Evolutionary conservation across 2,888 invertebrate species (phyloP).

Genomic region (Hemistola chrysoprasaria): DNA sequence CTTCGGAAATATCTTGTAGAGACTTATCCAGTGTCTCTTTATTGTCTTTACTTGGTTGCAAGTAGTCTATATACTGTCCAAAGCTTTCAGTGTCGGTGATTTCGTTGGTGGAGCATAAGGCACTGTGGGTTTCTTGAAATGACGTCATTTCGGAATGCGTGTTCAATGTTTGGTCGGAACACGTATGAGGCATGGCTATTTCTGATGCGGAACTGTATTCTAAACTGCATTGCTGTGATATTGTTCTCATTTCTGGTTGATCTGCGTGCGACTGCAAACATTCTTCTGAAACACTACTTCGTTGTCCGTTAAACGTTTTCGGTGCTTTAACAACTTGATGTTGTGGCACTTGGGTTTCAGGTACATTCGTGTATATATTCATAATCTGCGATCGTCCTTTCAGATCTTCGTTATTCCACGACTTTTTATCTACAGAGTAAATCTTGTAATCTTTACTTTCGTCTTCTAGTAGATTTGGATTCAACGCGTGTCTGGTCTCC

Average conservation of each 20-base stretch:
- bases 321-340: slow-evolving; percentile 76
- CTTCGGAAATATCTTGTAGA: slow-evolving; percentile 72
- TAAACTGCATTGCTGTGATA: slow-evolving; percentile 87
- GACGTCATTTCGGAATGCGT: slow-evolving; percentile 76
- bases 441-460: slow-evolving; percentile 82
- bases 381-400: slow-evolving; percentile 71
- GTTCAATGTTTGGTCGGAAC: slow-evolving; percentile 75
- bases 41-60: slow-evolving; percentile 67
- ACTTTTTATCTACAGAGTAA: slow-evolving; percentile 62
- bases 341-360: slow-evolving; percentile 83
- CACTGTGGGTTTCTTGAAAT: slow-evolving; percentile 73
- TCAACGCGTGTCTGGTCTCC: slow-evolving; percentile 78
- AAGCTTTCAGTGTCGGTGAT: slow-evolving; percentile 78
- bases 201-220: slow-evolving; percentile 85
- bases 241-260: slow-evolving; percentile 82
- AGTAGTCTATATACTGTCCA: slow-evolving; percentile 73
- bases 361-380: slow-evolving; percentile 85
- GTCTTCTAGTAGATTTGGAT: slow-evolving; percentile 85
- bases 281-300: slow-evolving; percentile 72
- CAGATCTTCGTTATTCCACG: slow-evolving; percentile 64
- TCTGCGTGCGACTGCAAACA: slow-evolving; percentile 70
- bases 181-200: slow-evolving; percentile 76
- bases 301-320: slow-evolving; percentile 58
- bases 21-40: slow-evolving; percentile 66
- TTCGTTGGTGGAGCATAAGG: slow-evolving; percentile 74